Evolutionary conservation across 2,797 vertebrate genomes (phyloP).

Genomic region (Enteromius mattozi): DNA sequence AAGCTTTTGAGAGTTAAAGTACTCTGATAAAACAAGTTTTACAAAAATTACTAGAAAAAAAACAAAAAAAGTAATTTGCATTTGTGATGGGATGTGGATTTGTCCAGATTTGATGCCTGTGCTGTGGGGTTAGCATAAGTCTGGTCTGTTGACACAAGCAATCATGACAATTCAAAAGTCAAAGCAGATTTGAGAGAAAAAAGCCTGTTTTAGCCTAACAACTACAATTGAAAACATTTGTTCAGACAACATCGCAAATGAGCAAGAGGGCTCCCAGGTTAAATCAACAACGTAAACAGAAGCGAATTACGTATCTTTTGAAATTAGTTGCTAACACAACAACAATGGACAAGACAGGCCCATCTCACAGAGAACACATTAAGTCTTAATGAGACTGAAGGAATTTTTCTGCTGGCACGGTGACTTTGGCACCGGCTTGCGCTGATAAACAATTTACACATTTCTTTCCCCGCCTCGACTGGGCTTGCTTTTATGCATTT

Average conservation of each 20-base stretch:
- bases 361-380: slow-evolving; percentile 64
- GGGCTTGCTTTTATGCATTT: slow-evolving; percentile 61
- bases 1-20: background rate
- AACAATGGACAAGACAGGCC: slow-evolving; percentile 65
- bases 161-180: slow-evolving; percentile 34
- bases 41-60: background rate
- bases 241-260: slow-evolving; percentile 46
- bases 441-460: slow-evolving; percentile 75
- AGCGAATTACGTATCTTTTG: slow-evolving; percentile 69
- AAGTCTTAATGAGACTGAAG: slow-evolving; percentile 71
- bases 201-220: slow-evolving; percentile 23
- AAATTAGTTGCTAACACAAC: slow-evolving; percentile 74
- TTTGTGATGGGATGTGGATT: slow-evolving; percentile 5
- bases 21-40: no score
- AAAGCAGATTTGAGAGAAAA: slow-evolving; percentile 50
- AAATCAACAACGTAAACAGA: slow-evolving; percentile 73
- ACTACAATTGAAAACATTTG: slow-evolving; percentile 19
- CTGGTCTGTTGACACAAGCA: slow-evolving; percentile 3
- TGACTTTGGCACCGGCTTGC: slow-evolving; percentile 60
- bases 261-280: slow-evolving; percentile 68
- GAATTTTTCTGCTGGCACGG: slow-evolving; percentile 71
- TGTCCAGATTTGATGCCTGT: background rate
- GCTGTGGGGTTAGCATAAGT: background rate
- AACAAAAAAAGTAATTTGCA: background rate
- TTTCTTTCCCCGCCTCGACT: slow-evolving; percentile 51